Evolutionary conservation across 2,888 invertebrate species (phyloP), one percentile per base, ranked within the genome.

Genomic region (Drosophila kanekoi): DNA sequence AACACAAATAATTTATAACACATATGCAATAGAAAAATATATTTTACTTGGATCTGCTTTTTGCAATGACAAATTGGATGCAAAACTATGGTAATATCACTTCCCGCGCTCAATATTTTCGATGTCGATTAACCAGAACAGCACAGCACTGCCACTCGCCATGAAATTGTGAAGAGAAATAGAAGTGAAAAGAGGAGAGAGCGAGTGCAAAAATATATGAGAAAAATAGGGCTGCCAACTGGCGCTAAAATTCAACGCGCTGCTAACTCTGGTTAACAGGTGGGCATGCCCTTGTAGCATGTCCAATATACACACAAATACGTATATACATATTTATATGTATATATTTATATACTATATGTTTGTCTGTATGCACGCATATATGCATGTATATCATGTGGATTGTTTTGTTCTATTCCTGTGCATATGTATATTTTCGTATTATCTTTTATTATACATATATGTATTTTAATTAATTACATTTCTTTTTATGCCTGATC

Each of bases 61-160:
- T 62, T 63, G 51, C 62, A 53, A 58, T 51, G 43, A 65, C 48
- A 67, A 66, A 44, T 74, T 68, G 6, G 54, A 23, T 60, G 62
- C 53, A 23, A 62, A 73, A 77, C 60, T 71, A 23, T 59, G 44
- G 44, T 59, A 65, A 58, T 61, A 64, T 54, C 67, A 78, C 77
- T 85, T 84, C 82, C 86, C 84, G 84, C 84, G 85, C 83, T 79
- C 79, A 69, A 64, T 76, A 79, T 68, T 72, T 64, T 68, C 64
- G 64, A 68, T 75, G 73, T 67, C 71, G 74, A 75, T 77, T 79
- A 70, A 18, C 35, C 44, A 65, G 69, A 73, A 56, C 56, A 63
- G 35, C 62, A 68, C 51, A 63, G 76, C 63, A 69, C 68, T 82
- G 71, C 74, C 68, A 71, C 77, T 73, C 67, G 77, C 71, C 48